phyloP scores from a whole-genome alignment of 53 echinoderm and acorn worm genomes.

The Echinarachnius parma region DNA sequence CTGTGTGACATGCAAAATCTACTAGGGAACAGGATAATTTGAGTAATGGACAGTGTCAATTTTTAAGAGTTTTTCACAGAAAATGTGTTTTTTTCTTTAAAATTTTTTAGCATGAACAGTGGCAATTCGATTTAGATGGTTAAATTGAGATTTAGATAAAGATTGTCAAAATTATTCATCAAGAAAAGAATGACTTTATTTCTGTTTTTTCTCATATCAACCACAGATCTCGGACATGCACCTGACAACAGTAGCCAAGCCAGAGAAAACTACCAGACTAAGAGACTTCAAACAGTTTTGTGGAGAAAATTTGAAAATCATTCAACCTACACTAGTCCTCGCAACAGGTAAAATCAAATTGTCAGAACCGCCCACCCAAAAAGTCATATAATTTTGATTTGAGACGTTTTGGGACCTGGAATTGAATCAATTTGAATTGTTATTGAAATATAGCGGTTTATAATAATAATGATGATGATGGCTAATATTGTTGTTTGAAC shows the following conservation, averaged over 20 bases:
- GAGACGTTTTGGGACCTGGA: too few relatives aligned
- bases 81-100: background rate
- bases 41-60: background rate
- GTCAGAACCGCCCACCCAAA: too few relatives aligned
- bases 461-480: too few relatives aligned
- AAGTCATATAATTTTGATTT: too few relatives aligned
- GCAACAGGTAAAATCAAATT: conserved; percentile 88
- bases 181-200: too few relatives aligned
- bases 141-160: background rate
- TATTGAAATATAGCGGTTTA: too few relatives aligned
- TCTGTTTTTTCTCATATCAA: too few relatives aligned
- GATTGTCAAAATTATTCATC: too few relatives aligned
- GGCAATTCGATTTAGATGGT: background rate
- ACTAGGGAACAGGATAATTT: too few relatives aligned
- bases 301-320: conserved; percentile 71
- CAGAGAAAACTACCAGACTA: conserved; percentile 74
- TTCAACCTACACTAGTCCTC: conserved; percentile 78
- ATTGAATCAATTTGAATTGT: too few relatives aligned
- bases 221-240: conserved; percentile 95
- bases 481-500: too few relatives aligned
- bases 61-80: background rate
- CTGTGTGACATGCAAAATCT: too few relatives aligned
- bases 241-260: conserved; percentile 87
- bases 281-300: conserved; percentile 83
- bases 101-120: background rate